These are phyloP conservation scores for Xenopus petersii DNA, from an alignment of 2,797 vertebrate genomes.

Conservation along the genomic window DNA sequence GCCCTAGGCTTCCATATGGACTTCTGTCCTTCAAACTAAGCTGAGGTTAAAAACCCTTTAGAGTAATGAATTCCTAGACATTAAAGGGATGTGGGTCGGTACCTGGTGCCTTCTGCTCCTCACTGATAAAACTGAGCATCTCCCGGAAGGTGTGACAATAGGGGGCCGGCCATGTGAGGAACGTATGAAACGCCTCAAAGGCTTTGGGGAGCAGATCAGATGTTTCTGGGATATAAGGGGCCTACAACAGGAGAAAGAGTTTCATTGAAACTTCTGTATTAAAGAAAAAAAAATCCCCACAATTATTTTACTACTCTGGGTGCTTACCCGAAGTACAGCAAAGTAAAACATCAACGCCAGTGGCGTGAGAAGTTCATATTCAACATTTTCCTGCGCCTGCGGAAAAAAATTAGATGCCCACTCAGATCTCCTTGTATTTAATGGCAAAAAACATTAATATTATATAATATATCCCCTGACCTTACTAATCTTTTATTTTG, in stretches of 20 bases:
- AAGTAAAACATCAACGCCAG: constrained; percentile 89
- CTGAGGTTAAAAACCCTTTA: no score
- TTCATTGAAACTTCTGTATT: no score
- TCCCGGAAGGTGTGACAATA: constrained; percentile 82
- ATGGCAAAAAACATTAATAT: no score
- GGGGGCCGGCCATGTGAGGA: constrained; percentile 91
- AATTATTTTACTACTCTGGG: no score
- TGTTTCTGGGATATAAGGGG: constrained; percentile 79
- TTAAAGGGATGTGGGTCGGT: constrained; percentile 16
- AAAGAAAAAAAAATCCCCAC: no score
- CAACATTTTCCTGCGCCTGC: constrained; percentile 85
- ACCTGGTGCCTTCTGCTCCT: constrained; percentile 90
- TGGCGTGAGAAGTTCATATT: constrained; percentile 86
- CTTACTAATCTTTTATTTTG: background rate
- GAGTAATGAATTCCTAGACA: no score
- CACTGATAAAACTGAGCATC: constrained; percentile 81
- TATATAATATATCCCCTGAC: no score
- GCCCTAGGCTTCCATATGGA: no score
- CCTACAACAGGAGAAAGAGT: constrained; percentile 61
- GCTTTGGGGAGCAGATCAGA: constrained; percentile 79
- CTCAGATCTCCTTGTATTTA: background rate
- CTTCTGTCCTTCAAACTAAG: no score
- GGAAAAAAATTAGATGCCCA: constrained; percentile 15
- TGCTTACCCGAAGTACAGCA: constrained; percentile 82
- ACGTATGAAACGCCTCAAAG: constrained; percentile 73